Conservation (phyloP, 2,113 vertebrate species). For the Phaethon lepturus region DNA sequence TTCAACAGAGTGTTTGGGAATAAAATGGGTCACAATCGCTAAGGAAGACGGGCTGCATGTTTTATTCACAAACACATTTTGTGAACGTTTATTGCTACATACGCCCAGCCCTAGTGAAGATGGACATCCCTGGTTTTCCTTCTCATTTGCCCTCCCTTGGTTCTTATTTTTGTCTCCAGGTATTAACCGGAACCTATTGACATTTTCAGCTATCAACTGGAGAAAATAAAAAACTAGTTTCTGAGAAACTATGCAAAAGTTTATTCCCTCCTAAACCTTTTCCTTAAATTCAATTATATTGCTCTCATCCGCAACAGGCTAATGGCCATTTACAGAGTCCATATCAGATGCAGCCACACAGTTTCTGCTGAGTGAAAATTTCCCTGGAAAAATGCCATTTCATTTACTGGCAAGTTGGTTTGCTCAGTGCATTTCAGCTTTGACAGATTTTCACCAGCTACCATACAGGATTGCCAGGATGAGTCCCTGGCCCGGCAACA, state of each 20-base stretch:
- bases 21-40: constrained; percentile 62
- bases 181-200: background rate
- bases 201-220: background rate
- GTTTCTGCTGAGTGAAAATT: constrained; percentile 29
- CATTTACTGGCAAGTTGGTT: background rate
- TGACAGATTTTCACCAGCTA: background rate
- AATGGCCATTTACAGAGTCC: constrained; percentile 26
- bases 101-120: constrained; percentile 23
- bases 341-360: constrained; percentile 10
- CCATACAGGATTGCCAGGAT: background rate
- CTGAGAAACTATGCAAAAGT: constrained; percentile 12
- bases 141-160: background rate
- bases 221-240: background rate
- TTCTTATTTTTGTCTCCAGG: background rate
- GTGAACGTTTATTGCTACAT: constrained; percentile 51
- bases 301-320: background rate
- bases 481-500: background rate
- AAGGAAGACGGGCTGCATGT: constrained; percentile 52
- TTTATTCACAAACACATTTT: constrained; percentile 66
- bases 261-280: constrained; percentile 4
- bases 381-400: constrained; percentile 35
- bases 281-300: constrained; percentile 40
- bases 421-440: background rate
- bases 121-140: constrained; percentile 30
- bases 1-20: constrained; percentile 5